Evolutionary conservation across 2,888 invertebrate species (phyloP).

Genomic region (Trichogramma evanescens): DNA sequence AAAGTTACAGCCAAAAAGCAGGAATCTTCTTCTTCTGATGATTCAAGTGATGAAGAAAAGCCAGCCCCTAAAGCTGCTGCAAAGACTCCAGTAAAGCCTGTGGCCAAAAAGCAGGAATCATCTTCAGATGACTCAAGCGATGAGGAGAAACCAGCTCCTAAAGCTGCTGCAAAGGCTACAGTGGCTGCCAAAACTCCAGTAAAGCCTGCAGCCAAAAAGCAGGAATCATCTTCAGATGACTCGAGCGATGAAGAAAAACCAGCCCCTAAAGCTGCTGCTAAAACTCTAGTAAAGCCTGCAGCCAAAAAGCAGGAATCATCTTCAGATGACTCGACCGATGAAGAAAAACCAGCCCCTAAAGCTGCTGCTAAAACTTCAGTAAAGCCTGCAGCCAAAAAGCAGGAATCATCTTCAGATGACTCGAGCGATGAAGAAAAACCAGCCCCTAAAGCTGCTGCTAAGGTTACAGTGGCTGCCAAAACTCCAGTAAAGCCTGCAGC

Average conservation of each 20-base stretch:
- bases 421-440: constrained; percentile 41
- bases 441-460: constrained; percentile 25
- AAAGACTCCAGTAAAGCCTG: constrained; percentile 15
- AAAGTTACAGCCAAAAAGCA: constrained; percentile 7
- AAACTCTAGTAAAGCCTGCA: constrained; percentile 12
- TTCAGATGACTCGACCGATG: constrained; percentile 37
- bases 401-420: constrained; percentile 26
- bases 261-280: not conserved
- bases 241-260: constrained; percentile 41
- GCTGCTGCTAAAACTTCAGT: not conserved
- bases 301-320: constrained; percentile 26
- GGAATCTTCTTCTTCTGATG: not conserved
- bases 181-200: not conserved
- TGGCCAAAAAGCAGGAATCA: constrained; percentile 24
- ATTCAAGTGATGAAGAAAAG: not conserved
- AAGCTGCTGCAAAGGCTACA: constrained; percentile 15
- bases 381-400: constrained; percentile 22
- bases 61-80: constrained; percentile 1
- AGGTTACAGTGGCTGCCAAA: constrained; percentile 26
- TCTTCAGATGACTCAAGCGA: constrained; percentile 28
- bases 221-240: constrained; percentile 26
- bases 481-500: constrained; percentile 15
- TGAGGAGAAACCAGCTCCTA: constrained; percentile 12
- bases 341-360: constrained; percentile 29
- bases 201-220: constrained; percentile 22